Evolutionary conservation across 2,888 invertebrate genomes (phyloP).

Genomic region (Dinocampus coccinellae): DNA sequence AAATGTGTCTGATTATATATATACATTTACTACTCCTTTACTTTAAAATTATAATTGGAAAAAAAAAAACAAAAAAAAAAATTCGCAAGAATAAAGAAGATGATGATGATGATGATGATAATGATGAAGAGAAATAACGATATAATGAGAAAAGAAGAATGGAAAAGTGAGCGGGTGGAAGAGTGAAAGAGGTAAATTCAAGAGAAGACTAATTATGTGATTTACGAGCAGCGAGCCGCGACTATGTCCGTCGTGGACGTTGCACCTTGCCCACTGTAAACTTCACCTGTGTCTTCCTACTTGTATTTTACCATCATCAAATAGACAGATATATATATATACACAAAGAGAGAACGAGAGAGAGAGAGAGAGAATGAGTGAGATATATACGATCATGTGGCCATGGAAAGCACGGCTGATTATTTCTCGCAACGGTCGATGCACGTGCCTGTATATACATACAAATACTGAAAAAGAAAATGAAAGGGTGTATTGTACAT

Average conservation of each 20-base stretch:
- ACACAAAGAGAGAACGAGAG: neutral
- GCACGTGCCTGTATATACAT: slow-evolving; percentile 8
- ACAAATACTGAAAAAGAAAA: neutral
- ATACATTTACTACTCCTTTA: neutral
- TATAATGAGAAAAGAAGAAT: neutral
- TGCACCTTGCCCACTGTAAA: slow-evolving; percentile 26
- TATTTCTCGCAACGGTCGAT: slow-evolving; percentile 21
- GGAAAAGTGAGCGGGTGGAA: slow-evolving; percentile 5
- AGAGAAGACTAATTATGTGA: slow-evolving; percentile 56
- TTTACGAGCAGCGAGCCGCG: slow-evolving; percentile 54
- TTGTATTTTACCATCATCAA: slow-evolving; percentile 12
- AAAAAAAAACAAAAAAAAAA: slow-evolving; percentile 16
- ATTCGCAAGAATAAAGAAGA: neutral
- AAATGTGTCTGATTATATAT: neutral
- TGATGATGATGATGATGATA: slow-evolving; percentile 41
- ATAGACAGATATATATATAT: too few species aligned
- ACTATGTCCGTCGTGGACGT: slow-evolving; percentile 38
- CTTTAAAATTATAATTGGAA: neutral
- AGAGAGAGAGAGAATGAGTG: neutral
- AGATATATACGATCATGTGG: neutral
- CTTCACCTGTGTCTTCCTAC: slow-evolving; percentile 2
- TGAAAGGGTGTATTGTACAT: neutral
- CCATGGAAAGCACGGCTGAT: slow-evolving; percentile 18
- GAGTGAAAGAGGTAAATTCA: slow-evolving; percentile 28
- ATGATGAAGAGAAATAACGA: slow-evolving; percentile 48